Conservation (phyloP, 2,797 vertebrate species). For the Alcedo atthis region DNA sequence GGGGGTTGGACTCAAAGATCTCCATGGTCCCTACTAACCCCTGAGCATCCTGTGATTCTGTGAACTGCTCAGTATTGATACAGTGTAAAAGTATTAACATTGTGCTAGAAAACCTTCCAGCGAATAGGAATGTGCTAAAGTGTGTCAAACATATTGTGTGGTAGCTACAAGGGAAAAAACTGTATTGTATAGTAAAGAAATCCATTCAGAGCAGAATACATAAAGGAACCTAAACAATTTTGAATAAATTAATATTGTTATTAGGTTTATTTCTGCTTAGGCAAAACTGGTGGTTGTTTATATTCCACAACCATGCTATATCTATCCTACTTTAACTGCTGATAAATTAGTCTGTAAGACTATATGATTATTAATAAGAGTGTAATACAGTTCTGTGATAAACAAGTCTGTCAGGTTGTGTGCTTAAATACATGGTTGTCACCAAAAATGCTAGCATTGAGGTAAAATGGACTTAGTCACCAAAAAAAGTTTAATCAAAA, state of each 20-base stretch:
- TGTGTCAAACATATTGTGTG: not conserved
- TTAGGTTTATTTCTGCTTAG: conserved; percentile 11
- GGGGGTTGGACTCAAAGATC: too few species aligned
- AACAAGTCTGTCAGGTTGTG: not conserved
- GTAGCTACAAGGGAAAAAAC: not conserved
- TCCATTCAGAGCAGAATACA: not conserved
- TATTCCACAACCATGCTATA: conserved; percentile 5
- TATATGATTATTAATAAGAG: not conserved
- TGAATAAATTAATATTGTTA: not conserved
- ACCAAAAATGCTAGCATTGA: not conserved
- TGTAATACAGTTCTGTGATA: not conserved
- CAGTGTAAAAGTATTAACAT: conserved; percentile 38
- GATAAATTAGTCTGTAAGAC: not conserved
- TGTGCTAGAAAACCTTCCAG: not conserved
- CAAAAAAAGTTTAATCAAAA: not conserved
- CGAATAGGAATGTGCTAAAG: not conserved
- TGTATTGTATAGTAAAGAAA: not conserved
- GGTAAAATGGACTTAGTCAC: not conserved
- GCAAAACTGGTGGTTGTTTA: conserved; percentile 7
- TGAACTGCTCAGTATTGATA: conserved; percentile 47
- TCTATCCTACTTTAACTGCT: conserved; percentile 4
- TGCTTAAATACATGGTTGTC: not conserved
- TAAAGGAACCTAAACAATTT: not conserved
- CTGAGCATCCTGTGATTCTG: too few species aligned
- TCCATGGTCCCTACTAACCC: too few species aligned